Percentiles rank a stretch among this genome's conserved stretches.
Evolutionary conservation across 2,888 invertebrate species (phyloP).

Genomic region (Erebia palarica): DNA sequence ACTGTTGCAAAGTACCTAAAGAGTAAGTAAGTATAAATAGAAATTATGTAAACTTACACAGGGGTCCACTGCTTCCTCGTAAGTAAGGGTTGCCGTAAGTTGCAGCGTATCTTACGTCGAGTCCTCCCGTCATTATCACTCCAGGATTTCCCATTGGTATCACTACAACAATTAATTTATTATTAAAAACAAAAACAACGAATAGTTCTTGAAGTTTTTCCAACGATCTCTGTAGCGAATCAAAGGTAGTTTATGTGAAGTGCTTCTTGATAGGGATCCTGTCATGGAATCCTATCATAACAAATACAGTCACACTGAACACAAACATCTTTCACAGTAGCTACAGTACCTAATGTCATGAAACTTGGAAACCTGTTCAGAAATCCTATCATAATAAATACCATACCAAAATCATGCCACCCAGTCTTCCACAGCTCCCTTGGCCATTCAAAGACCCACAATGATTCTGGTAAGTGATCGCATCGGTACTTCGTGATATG

Average conservation of each 20-base stretch:
- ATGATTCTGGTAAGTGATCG: constrained; percentile 60
- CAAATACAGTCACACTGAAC: neutral
- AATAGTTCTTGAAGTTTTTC: neutral
- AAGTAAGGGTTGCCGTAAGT: constrained; percentile 95
- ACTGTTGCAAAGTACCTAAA: too few relatives aligned
- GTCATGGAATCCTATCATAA: constrained; percentile 63
- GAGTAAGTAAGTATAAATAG: neutral
- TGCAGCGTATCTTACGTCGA: constrained; percentile 94
- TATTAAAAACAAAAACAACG: constrained; percentile 11
- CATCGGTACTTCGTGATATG: constrained; percentile 65
- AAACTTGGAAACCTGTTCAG: too few relatives aligned
- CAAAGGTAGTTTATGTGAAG: too few relatives aligned
- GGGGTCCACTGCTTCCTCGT: constrained; percentile 84
- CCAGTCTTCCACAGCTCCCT: constrained; percentile 67
- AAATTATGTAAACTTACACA: constrained; percentile 62
- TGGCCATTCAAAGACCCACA: constrained; percentile 65
- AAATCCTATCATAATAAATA: too few relatives aligned
- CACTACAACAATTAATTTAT: constrained; percentile 48
- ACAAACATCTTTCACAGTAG: too few relatives aligned
- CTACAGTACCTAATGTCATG: too few relatives aligned
- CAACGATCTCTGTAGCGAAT: too few relatives aligned
- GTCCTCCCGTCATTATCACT: constrained; percentile 64
- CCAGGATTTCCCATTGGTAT: constrained; percentile 71
- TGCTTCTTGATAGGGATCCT: too few relatives aligned
- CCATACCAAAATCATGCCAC: too few relatives aligned